A percentile compares a stretch with the other conserved stretches of the same genome.
phyloP scores from a whole-genome alignment of 1,140 invertebrate genomes.

The Adelges cooleyi region DNA sequence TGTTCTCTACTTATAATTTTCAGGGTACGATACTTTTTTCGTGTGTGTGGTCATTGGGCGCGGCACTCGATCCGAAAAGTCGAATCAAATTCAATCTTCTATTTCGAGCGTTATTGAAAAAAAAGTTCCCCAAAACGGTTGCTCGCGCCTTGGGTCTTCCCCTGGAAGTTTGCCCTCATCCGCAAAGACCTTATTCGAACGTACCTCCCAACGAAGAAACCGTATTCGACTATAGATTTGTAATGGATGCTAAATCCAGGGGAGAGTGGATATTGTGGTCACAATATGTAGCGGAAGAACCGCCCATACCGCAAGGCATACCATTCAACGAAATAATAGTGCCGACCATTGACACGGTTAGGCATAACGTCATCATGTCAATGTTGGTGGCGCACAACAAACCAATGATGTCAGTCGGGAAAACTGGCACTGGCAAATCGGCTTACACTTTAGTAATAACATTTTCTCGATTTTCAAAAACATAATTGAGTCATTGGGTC shows the following conservation, averaged over 20 bases:
- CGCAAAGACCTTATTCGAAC: slow-evolving; percentile 63
- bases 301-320: slow-evolving; percentile 76
- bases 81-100: slow-evolving; percentile 67
- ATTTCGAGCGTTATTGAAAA: slow-evolving; percentile 64
- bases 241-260: slow-evolving; percentile 50
- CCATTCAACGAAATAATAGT: slow-evolving; percentile 91
- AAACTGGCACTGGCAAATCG: slow-evolving; percentile 87
- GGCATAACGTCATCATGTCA: slow-evolving; percentile 64
- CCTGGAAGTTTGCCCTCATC: slow-evolving; percentile 40
- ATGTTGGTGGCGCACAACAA: slow-evolving; percentile 71
- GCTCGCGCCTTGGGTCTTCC: slow-evolving; percentile 40
- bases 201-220: slow-evolving; percentile 63
- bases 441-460: slow-evolving; percentile 53
- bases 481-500: too few species aligned
- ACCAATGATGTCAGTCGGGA: slow-evolving; percentile 72
- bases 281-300: slow-evolving; percentile 62
- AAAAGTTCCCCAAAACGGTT: slow-evolving; percentile 53
- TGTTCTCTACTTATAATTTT: slow-evolving; percentile 29
- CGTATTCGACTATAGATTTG: slow-evolving; percentile 81
- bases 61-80: slow-evolving; percentile 56
- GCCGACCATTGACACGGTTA: slow-evolving; percentile 75
- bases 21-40: slow-evolving; percentile 86
- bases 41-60: slow-evolving; percentile 82
- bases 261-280: slow-evolving; percentile 84
- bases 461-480: too few species aligned